Base-by-base conservation (phyloP, 2,113 vertebrate species). In the Brienomyrus longianalis region DNA sequence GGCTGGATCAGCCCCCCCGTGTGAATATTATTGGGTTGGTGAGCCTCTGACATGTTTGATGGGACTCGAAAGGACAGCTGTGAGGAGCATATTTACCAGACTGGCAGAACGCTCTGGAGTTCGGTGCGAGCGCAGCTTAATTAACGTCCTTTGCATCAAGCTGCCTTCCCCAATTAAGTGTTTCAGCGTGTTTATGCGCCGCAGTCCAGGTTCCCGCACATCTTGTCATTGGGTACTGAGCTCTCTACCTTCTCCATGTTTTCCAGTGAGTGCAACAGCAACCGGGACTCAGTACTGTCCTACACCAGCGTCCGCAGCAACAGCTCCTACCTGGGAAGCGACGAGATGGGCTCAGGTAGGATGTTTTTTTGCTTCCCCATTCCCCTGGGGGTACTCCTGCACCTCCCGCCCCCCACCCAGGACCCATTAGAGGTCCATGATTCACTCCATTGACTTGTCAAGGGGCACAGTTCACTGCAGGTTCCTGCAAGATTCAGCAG, bases 311-410 rank as follows among this genome's bases (percentile, higher is more conserved):
- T 99, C 88, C 95, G 98, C 62, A 99, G 98, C 87, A 99, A 98
- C 92, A 99, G 98, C 94, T 99, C 98, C 0, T 99, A 99, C 94
- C 93, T 99, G 92, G 98, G 98, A 84, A 99, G 98, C 0, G 98
- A 99, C 0, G 98, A 99, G 94, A 99, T 99, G 98, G 98, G 98
- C 77, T 99, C 98, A 91, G 98, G 98, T 99, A 95, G 96, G 96
- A 54, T 27, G 48, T 15, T 19, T 31, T 27, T 35, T 51, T 21
- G 5, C 50, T 31, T 13, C 50, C 85, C 83, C 31, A 17, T 19
- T 19, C 51, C 15, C 50, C 8, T 9, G 31, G 17, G 11, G 31
- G 5, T 5, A 7, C 56, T 88, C 27, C 52, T 54, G 52, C 52
- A 52, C 52, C 52, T 17, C 52, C 17, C 2, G 48, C 52, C 15